Conservation (phyloP, 2,797 vertebrate species). For the Rhinatrema bivittatum region DNA sequence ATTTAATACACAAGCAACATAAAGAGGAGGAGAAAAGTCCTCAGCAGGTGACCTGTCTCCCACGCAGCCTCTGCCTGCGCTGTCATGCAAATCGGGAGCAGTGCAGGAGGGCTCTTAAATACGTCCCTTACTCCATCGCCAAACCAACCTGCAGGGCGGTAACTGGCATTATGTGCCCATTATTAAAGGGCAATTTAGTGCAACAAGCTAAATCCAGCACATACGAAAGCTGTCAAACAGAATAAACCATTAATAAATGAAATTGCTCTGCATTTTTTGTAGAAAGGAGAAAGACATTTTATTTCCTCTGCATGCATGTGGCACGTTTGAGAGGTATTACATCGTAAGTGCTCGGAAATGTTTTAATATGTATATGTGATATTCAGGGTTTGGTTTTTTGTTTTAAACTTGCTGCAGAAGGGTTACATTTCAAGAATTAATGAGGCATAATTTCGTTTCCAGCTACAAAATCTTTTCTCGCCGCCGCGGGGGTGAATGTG, state of each 20-base stretch:
- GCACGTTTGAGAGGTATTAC: neutral
- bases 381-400: neutral
- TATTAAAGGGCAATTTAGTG: slow-evolving; percentile 56
- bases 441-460: slow-evolving; percentile 14
- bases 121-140: slow-evolving; percentile 17
- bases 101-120: slow-evolving; percentile 2
- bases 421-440: slow-evolving; percentile 14
- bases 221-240: slow-evolving; percentile 53
- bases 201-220: slow-evolving; percentile 54
- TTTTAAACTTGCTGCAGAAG: no score
- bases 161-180: slow-evolving; percentile 28
- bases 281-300: slow-evolving; percentile 43
- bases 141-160: slow-evolving; percentile 32
- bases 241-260: slow-evolving; percentile 58
- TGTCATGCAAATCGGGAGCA: slow-evolving; percentile 20
- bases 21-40: no score
- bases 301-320: slow-evolving; percentile 38
- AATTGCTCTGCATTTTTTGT: slow-evolving; percentile 49
- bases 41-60: neutral
- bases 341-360: neutral
- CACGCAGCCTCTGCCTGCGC: neutral
- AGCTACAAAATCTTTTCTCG: slow-evolving; percentile 18
- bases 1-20: no score
- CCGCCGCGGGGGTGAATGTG: neutral
- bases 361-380: neutral